Conservation (phyloP, 2,797 vertebrate genomes). For the Mionectes olivaceus region DNA sequence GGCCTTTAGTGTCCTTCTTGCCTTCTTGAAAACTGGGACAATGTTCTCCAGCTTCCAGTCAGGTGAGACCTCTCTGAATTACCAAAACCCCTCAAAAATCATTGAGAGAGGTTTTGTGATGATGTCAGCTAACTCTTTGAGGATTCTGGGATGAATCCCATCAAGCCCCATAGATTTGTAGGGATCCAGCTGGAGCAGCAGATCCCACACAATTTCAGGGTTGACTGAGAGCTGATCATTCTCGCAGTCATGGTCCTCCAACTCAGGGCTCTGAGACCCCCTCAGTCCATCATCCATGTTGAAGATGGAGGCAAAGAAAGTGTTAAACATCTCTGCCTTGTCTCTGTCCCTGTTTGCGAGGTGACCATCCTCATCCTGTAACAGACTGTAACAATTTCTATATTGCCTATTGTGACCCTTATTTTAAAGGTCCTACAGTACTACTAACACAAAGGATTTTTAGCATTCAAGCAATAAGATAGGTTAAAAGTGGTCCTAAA, state of each 20-base stretch:
- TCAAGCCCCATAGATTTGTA: neutral
- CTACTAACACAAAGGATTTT: neutral
- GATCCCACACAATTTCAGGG: neutral
- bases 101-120: neutral
- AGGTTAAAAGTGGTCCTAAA: neutral
- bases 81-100: neutral
- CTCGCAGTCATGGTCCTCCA: neutral
- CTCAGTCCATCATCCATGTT: neutral
- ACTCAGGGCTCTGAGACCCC: neutral
- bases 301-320: neutral
- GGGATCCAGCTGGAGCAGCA: neutral
- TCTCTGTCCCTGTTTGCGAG: neutral
- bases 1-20: neutral
- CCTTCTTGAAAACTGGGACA: neutral
- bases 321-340: neutral
- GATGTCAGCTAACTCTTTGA: neutral
- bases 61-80: neutral
- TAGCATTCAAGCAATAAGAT: neutral
- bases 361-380: neutral
- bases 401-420: neutral
- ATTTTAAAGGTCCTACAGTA: neutral
- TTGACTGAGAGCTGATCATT: neutral
- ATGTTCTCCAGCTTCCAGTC: neutral
- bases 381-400: neutral
- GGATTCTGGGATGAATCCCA: neutral